A percentile compares a stretch with the other conserved stretches of the same genome.
phyloP scores from a whole-genome alignment of 2,888 invertebrate species.

The Eupithecia tripunctaria region DNA sequence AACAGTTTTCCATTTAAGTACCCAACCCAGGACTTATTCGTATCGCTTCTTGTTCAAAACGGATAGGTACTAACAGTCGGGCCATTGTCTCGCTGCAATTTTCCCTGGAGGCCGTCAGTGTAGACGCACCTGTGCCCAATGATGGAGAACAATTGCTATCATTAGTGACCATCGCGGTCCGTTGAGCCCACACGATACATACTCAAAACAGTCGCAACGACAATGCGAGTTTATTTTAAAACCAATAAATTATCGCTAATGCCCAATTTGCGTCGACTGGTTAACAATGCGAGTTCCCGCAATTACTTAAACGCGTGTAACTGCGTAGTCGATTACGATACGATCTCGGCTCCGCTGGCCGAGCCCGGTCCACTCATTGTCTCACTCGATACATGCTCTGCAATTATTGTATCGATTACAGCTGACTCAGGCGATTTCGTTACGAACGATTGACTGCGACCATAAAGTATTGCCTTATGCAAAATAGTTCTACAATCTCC shows the following conservation, averaged over 20 bases:
- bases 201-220: constrained; percentile 77
- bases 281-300: constrained; percentile 83
- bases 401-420: constrained; percentile 82
- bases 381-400: constrained; percentile 76
- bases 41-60: constrained; percentile 29
- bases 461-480: constrained; percentile 65
- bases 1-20: constrained; percentile 16
- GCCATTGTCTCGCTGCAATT: constrained; percentile 44
- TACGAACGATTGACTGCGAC: constrained; percentile 72
- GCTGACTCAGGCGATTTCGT: constrained; percentile 74
- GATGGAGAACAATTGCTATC: constrained; percentile 82
- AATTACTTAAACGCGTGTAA: constrained; percentile 84
- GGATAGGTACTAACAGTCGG: constrained; percentile 14
- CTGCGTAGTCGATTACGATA: constrained; percentile 74
- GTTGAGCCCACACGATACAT: constrained; percentile 76
- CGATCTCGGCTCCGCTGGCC: constrained; percentile 70
- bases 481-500: neutral
- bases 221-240: constrained; percentile 80
- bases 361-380: constrained; percentile 72
- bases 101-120: constrained; percentile 45
- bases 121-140: constrained; percentile 76
- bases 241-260: constrained; percentile 83
- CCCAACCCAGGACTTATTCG: constrained; percentile 10
- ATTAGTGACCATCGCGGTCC: constrained; percentile 73
- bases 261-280: constrained; percentile 83